phyloP scores from a whole-genome alignment of 2,113 vertebrate genomes.

The Maccullochella peelii region DNA sequence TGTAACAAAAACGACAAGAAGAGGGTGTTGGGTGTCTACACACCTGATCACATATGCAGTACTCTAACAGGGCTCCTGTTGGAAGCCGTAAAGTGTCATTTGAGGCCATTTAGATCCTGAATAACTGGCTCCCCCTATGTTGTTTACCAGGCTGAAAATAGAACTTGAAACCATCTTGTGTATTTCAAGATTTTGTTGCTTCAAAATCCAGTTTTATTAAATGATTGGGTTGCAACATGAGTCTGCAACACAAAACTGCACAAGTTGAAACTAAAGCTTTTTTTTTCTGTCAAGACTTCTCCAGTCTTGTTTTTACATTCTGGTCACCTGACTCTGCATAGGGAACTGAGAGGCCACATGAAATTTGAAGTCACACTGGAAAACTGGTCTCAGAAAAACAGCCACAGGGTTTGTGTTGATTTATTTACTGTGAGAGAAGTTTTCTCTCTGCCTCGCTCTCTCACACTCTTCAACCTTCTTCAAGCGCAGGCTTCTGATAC shows the following conservation, averaged over 20 bases:
- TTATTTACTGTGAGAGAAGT: slow-evolving; percentile 35
- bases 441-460: slow-evolving; percentile 25
- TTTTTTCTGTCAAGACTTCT: background rate
- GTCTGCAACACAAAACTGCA: slow-evolving; percentile 53
- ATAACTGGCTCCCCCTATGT: slow-evolving; percentile 66
- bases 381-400: slow-evolving; percentile 38
- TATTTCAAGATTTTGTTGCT: slow-evolving; percentile 28
- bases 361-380: slow-evolving; percentile 73
- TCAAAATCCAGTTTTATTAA: slow-evolving; percentile 37
- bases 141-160: slow-evolving; percentile 42
- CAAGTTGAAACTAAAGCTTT: slow-evolving; percentile 14
- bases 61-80: slow-evolving; percentile 38
- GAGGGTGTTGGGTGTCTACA: slow-evolving; percentile 20
- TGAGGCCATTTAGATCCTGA: slow-evolving; percentile 57
- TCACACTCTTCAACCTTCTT: slow-evolving; percentile 22
- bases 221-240: slow-evolving; percentile 30
- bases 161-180: slow-evolving; percentile 45
- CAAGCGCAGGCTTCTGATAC: slow-evolving; percentile 14
- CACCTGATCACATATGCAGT: slow-evolving; percentile 42
- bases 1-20: slow-evolving; percentile 31
- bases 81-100: slow-evolving; percentile 17
- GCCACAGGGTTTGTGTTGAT: slow-evolving; percentile 51
- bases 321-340: slow-evolving; percentile 36
- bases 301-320: slow-evolving; percentile 12
- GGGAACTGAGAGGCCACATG: slow-evolving; percentile 41